These are phyloP conservation scores for Hypercompe scribonia DNA, from an alignment of 2,888 invertebrate species.

Conservation along the genomic window DNA sequence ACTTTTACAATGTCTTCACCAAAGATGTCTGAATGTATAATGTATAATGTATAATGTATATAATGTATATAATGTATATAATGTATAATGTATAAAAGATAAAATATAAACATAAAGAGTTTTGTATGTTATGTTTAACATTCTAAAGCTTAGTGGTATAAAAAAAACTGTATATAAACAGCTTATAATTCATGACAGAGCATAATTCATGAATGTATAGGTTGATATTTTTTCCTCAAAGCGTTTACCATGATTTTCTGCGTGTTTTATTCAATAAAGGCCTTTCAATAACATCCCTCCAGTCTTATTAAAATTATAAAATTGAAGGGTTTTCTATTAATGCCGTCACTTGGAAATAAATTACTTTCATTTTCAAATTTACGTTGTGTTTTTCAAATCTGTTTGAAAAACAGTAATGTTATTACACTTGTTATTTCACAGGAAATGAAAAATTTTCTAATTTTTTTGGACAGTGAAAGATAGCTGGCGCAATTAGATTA, in stretches of 20 bases:
- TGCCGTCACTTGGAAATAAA: conserved; percentile 57
- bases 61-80: too few species aligned
- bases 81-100: background rate
- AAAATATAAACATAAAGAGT: background rate
- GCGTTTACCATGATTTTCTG: conserved; percentile 65
- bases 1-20: background rate
- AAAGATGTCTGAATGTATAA: background rate
- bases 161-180: conserved; percentile 45
- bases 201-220: conserved; percentile 51
- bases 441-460: conserved; percentile 25
- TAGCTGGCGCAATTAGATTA: conserved; percentile 12
- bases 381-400: conserved; percentile 37
- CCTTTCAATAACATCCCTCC: conserved; percentile 73
- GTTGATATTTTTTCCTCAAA: conserved; percentile 63
- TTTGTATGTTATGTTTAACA: background rate
- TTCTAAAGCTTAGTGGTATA: background rate
- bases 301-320: conserved; percentile 67
- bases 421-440: conserved; percentile 47
- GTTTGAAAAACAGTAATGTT: conserved; percentile 32
- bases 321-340: conserved; percentile 65
- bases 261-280: conserved; percentile 68
- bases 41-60: too few species aligned
- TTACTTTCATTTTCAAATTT: conserved; percentile 56
- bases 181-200: conserved; percentile 59
- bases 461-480: conserved; percentile 21